phyloP scores from a whole-genome alignment of 2,797 vertebrate species.

The Mycteria americana region DNA sequence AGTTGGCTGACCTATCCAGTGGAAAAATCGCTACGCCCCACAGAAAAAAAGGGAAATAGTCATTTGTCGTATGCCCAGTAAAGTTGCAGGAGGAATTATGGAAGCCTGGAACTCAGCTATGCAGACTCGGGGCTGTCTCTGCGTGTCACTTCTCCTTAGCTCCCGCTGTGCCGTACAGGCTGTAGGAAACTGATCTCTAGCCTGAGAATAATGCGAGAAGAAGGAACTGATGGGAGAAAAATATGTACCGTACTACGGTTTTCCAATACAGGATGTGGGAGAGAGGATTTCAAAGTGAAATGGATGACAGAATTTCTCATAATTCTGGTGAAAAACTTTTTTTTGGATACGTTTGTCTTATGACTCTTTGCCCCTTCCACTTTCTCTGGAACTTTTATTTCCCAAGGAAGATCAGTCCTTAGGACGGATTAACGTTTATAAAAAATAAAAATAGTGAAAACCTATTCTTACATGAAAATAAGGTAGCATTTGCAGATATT shows the following conservation, averaged over 20 bases:
- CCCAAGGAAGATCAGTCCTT: not conserved
- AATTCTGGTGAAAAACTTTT: not conserved
- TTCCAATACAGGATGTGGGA: not conserved
- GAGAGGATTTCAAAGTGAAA: constrained; percentile 11
- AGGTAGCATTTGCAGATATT: not conserved
- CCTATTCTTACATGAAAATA: not conserved
- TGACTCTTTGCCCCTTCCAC: not conserved
- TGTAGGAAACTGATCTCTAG: not conserved
- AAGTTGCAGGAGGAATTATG: not conserved
- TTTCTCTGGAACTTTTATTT: not conserved
- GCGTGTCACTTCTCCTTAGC: not conserved
- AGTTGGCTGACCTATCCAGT: not conserved
- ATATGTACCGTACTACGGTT: not conserved
- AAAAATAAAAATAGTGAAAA: not conserved
- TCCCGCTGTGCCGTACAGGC: not conserved
- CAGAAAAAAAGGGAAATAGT: not conserved
- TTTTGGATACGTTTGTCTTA: not conserved
- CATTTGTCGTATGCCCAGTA: not conserved
- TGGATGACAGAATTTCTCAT: not conserved
- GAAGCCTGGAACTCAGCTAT: not conserved
- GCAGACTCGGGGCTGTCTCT: not conserved
- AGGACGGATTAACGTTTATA: not conserved
- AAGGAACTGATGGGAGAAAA: not conserved
- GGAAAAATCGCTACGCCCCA: not conserved
- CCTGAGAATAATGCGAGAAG: not conserved